These are phyloP conservation scores for Neogale vison DNA, from an alignment of 2,113 vertebrate species.

Conservation along the genomic window DNA sequence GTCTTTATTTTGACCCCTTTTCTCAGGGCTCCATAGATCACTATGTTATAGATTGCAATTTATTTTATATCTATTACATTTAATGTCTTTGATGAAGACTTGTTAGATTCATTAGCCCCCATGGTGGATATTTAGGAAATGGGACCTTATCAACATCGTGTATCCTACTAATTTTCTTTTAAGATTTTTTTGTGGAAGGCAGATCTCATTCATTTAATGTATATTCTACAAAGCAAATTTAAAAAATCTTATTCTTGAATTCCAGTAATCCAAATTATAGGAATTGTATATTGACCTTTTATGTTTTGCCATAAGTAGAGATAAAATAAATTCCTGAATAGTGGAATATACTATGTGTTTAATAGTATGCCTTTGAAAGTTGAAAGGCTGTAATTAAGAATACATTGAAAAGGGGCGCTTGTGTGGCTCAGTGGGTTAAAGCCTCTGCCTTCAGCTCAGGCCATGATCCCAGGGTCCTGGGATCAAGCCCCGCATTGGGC, in stretches of 20 bases:
- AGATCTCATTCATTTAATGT: neutral
- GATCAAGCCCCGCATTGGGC: too few species aligned
- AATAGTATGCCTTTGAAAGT: neutral
- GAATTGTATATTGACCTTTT: conserved; percentile 22
- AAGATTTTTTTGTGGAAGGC: conserved; percentile 1
- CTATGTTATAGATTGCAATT: neutral
- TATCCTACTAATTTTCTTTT: conserved; percentile 28
- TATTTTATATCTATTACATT: conserved; percentile 19
- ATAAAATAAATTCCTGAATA: neutral
- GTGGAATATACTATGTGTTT: neutral
- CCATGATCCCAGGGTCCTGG: too few species aligned
- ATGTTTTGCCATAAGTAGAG: neutral
- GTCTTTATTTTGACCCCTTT: conserved; percentile 9
- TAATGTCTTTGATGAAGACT: conserved; percentile 22
- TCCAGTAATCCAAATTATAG: neutral
- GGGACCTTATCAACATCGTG: neutral
- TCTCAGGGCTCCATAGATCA: neutral
- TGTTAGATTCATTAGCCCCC: neutral
- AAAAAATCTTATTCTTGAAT: conserved; percentile 1
- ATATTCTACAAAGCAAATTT: neutral
- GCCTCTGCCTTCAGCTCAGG: too few species aligned
- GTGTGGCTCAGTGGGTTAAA: too few species aligned
- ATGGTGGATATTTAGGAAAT: conserved; percentile 26
- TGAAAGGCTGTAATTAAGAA: conserved; percentile 14
- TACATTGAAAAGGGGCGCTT: too few species aligned